Evolutionary conservation across 2,888 invertebrate species (phyloP).

Genomic region (Itoplectis maculator): DNA sequence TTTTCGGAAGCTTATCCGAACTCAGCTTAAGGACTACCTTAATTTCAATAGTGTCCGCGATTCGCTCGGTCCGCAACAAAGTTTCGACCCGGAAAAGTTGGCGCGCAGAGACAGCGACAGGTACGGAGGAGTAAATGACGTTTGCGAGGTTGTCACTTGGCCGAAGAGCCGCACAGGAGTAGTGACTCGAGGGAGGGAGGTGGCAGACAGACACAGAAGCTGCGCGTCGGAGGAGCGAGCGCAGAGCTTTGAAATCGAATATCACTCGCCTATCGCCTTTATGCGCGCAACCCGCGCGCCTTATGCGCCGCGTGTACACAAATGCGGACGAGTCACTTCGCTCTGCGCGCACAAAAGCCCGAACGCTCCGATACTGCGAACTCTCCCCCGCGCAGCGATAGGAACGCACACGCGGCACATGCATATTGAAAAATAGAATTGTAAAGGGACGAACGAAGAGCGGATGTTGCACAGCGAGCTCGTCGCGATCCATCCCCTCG

Average conservation of each 20-base stretch:
- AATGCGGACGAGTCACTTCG: neutral
- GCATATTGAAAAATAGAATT: constrained; percentile 34
- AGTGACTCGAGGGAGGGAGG: constrained; percentile 22
- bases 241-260: constrained; percentile 50
- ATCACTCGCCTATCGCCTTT: constrained; percentile 36
- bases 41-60: no score
- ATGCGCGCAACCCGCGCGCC: neutral
- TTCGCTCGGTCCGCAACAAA: neutral
- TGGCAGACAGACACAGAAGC: constrained; percentile 12
- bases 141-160: constrained; percentile 24
- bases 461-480: constrained; percentile 1
- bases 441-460: neutral
- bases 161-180: neutral
- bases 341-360: neutral
- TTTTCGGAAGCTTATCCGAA: no score
- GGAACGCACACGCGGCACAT: neutral
- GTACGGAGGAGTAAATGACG: constrained; percentile 4
- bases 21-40: no score
- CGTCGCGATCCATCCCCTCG: constrained; percentile 9
- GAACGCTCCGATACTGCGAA: constrained; percentile 1
- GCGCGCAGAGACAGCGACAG: neutral
- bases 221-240: neutral
- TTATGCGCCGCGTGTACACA: neutral
- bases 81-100: neutral
- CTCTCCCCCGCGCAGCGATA: constrained; percentile 1